Evolutionary conservation across 2,113 vertebrate genomes (phyloP).

Genomic region (Lamprotornis superbus): DNA sequence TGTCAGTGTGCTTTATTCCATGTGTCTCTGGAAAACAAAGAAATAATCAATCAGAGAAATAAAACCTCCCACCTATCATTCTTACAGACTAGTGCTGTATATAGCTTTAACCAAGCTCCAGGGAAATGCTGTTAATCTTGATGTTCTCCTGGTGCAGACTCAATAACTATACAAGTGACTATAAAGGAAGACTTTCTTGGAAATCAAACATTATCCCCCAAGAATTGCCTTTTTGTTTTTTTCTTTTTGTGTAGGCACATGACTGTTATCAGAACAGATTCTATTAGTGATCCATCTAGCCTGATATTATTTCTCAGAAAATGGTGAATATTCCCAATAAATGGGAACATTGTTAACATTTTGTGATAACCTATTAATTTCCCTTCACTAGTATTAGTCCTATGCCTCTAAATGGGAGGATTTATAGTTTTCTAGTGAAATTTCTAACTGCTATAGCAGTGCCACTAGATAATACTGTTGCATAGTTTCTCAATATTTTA

Average conservation of each 20-base stretch:
- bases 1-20: neutral
- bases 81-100: neutral
- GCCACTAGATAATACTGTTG: neutral
- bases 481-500: neutral
- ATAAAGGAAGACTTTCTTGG: neutral
- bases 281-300: neutral
- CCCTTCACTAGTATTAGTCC: neutral
- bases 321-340: neutral
- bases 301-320: neutral
- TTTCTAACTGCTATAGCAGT: neutral
- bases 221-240: fast-evolving
- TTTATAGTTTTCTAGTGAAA: neutral
- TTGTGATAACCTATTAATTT: neutral
- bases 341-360: neutral
- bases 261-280: neutral
- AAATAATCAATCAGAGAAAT: neutral
- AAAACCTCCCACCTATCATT: neutral
- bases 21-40: neutral
- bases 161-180: neutral
- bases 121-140: neutral
- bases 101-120: neutral
- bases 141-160: neutral
- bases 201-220: neutral
- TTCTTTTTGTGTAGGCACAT: neutral
- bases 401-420: neutral